Base-by-base conservation (phyloP, 2,113 vertebrate genomes). In the Cebus imitator region DNA sequence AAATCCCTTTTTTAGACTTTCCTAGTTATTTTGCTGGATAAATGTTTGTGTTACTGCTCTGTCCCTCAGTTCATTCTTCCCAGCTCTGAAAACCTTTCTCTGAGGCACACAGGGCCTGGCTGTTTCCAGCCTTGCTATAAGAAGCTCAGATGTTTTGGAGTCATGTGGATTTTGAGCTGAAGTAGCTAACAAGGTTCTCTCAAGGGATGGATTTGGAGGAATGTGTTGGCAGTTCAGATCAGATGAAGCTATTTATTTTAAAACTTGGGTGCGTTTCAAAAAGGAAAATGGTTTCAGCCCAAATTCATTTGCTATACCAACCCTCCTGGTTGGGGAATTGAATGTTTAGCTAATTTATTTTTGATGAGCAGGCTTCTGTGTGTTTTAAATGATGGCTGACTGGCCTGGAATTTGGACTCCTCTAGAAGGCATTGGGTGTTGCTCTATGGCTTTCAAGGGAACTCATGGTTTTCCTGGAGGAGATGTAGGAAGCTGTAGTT, bases 221-320 rank as follows among this genome's bases (percentile, higher is more conserved):
- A 87, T 87, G 23, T 90, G 70, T 95, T 95, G 95, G 96, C 93
- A 97, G 90, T 92, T 95, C 57, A 94, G 79, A 93, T 96, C 76
- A 97, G 87, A 94, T 95, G 84, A 94, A 94, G 91, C 80, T 95
- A 96, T 96, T 97, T 94, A 82, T 97, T 96, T 97, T 95, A 97
- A 96, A 96, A 97, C 68, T 94, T 97, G 91, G 90, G 48, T 68
- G 45, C 84, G 43, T 96, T 97, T 97, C 91, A 84, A 81, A 96
- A 97, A 96, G 87, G 92, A 94, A 97, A 97, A 88, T 73, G 45
- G 48, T 95, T 96, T 96, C 87, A 93, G 64, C 55, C 80, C 25
- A 85, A 95, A 95, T 97, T 48, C 81, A 96, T 83, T 82, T 92
- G 83, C 50, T 94, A 85, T 78, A 91, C 87, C 83, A 93, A 61